phyloP scores from a whole-genome alignment of 2,888 invertebrate species.

The Xanthorhoe spadicearia region DNA sequence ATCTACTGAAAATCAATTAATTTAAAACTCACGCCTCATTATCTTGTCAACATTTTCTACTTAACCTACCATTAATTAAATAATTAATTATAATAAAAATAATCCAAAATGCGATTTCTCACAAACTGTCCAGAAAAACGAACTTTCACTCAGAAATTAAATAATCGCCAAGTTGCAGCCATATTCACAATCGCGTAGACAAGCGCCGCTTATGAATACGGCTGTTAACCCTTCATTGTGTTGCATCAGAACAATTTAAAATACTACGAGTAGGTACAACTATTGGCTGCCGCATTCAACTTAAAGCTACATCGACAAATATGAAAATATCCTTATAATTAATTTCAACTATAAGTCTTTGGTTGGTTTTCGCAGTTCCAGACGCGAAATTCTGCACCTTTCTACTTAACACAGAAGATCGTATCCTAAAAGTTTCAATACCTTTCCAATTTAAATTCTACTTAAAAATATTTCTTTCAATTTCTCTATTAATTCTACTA shows the following conservation, averaged over 20 bases:
- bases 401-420: constrained; percentile 9
- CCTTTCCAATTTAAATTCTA: constrained; percentile 14
- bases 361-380: constrained; percentile 23
- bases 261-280: constrained; percentile 11
- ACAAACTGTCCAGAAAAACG: constrained; percentile 2
- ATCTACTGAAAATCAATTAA: constrained; percentile 5
- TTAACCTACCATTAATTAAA: background rate
- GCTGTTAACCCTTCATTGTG: background rate
- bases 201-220: background rate
- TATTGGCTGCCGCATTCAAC: constrained; percentile 13
- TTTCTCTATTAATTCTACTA: constrained; percentile 6
- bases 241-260: constrained; percentile 1
- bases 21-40: background rate
- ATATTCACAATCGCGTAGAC: too few species aligned
- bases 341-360: constrained; percentile 34
- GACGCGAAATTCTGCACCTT: constrained; percentile 10
- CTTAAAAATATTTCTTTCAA: constrained; percentile 7
- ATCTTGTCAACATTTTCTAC: background rate
- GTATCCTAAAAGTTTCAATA: constrained; percentile 11
- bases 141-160: background rate
- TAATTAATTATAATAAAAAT: constrained; percentile 2
- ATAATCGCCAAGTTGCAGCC: background rate
- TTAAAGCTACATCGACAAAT: constrained; percentile 20
- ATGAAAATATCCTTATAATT: constrained; percentile 23
- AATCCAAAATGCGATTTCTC: constrained; percentile 23